A percentile compares a stretch with the other conserved stretches of the same genome.
Conservation (phyloP, 1,140 invertebrate species). For the Dolichoris vasculosae region DNA sequence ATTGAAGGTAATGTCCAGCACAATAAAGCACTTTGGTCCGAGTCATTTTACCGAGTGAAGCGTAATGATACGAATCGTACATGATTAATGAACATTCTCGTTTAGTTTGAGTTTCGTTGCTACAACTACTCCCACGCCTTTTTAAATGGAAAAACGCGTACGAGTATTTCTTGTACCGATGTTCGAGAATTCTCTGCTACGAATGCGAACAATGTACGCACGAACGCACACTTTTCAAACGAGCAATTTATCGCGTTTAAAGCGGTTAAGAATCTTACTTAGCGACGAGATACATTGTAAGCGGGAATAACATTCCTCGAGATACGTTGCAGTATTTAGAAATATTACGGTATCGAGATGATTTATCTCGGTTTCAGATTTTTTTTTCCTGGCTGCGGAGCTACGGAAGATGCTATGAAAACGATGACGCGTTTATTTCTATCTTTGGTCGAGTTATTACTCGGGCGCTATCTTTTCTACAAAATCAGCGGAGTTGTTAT, state of each 20-base stretch:
- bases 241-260: not conserved
- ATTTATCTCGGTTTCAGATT: too few species aligned
- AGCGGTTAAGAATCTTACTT: not conserved
- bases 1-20: not conserved
- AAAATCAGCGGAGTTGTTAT: too few species aligned
- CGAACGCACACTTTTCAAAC: not conserved
- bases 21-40: not conserved
- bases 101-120: not conserved
- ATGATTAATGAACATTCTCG: conserved; percentile 28
- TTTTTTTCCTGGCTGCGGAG: too few species aligned
- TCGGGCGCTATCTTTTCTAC: too few species aligned
- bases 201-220: not conserved
- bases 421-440: too few species aligned
- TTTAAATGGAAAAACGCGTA: not conserved
- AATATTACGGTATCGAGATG: too few species aligned
- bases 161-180: not conserved
- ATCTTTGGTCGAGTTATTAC: too few species aligned
- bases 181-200: not conserved
- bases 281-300: not conserved
- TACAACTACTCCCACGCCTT: conserved; percentile 15
- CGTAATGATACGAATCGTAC: conserved; percentile 4
- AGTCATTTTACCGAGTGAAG: not conserved
- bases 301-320: not conserved
- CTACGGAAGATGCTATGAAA: too few species aligned
- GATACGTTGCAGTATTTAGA: not conserved